Evolutionary conservation across 2,888 invertebrate genomes (phyloP), one percentile per base, ranked within the genome.

Genomic region (Eudemis profundana): DNA sequence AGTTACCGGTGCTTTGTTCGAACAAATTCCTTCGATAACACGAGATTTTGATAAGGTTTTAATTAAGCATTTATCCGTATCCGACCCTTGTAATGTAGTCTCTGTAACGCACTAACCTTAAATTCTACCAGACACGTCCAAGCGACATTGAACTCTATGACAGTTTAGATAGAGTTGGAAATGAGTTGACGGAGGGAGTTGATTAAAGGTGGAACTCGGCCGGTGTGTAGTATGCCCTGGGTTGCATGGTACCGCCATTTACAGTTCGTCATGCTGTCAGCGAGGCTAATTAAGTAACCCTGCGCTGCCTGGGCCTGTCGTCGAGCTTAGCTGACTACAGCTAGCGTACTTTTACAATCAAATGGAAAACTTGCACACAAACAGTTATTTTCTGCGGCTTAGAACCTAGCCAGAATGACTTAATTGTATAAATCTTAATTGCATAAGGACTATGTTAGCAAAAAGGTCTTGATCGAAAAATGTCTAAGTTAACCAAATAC

Each of bases 261-360:
- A 38, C 60, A 60, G 60, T 60, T 10, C 60, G 60, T 60, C 60
- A 40, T 49, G 27, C 60, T 59, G 59, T 59, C 59, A 59, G 47
- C 54, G 42, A 15, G 8, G 23, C 49, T 60, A 60, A 60, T 60
- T 60, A 60, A 60, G 60, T 40, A 49, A 60, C 60, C 49, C 49
- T 59, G 36, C 53, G 36, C 38, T n/a, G 1, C 21, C 46, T 33
- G 27, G 14, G 7, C n/a, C 3, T 4, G 10, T 5, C 5, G 1
- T 2, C 8, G 10, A 19, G 8, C 19, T 33, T 42, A 27, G n/a
- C 10, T 27, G 5, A 5, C 4, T 7, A 14, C 42, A 29, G 54
- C 29, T 1, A 42, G 17, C 3, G 10, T 21, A 12, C 21, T 21
- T n/a, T n/a, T n/a, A n/a, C n/a, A n/a, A n/a, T n/a, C n/a, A n/a